Evolutionary conservation across 37 sponge, comb jelly and placozoan species (phyloP), one percentile per base, ranked within the genome.

Genomic region (Aplysina aerophoba): DNA sequence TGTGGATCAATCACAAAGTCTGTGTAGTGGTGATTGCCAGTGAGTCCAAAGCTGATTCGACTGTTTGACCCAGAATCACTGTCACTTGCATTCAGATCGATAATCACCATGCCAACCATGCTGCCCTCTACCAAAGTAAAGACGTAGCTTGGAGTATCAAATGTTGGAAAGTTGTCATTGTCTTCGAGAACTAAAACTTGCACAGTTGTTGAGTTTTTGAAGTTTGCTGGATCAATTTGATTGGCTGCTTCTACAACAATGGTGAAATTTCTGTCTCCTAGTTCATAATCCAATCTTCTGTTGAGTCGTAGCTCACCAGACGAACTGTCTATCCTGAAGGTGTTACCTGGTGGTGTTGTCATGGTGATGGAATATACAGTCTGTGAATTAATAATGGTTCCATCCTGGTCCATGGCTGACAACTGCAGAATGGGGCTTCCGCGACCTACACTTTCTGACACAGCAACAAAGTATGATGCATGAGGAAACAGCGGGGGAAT

Each of bases 1-100:
- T 36, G 69, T 3, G 90, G 79, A 61, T 93, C 69, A 34, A 93
- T 93, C 11, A 78, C 55, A 79, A 93, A 89, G 62, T 93, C 93
- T 56, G 80, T 36, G 73, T 89, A 87, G 40, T 65, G 24, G 79
- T 89, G 87, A 56, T 93, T 40, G 20, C 93, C 93, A 83, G 79
- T 61, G 24, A 93, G 37, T 5, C 87, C 93, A 84, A 66, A 96
- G 2, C 74, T 91, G 65, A 96, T 84, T 22, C 89, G 71, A 5
- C 87, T 88, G 80, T 88, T 68, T 1, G 74, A 84, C 4, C 96
- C 96, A 25, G 54, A 22, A 67, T 96, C 96, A 19, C 15, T 53
- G 59, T 96, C 96, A 33, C 57, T 87, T 50, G 96, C 96, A 72
- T 15, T 81, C 17, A 88, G 81, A 40, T 71, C 81, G 34, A 80